phyloP scores from a whole-genome alignment of 1,140 invertebrate genomes.

The Mycetomoellerius zeteki region DNA sequence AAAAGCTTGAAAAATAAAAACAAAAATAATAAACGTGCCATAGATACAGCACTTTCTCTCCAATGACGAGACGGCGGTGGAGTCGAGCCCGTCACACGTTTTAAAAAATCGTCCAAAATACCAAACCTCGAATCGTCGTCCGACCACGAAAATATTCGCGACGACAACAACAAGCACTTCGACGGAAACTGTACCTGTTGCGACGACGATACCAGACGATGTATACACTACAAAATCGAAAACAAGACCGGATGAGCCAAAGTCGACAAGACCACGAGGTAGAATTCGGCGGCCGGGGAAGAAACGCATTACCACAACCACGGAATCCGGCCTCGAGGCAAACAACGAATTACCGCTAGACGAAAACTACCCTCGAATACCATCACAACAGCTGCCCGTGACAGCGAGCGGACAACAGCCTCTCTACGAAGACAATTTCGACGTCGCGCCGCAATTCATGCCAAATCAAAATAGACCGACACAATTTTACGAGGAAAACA shows the following conservation, averaged over 20 bases:
- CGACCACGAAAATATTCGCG: constrained; percentile 62
- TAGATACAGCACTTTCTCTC: constrained; percentile 65
- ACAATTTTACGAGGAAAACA: constrained; percentile 61
- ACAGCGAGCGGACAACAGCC: constrained; percentile 54
- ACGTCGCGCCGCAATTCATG: constrained; percentile 45
- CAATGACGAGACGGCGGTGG: constrained; percentile 76
- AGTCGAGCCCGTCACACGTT: constrained; percentile 76
- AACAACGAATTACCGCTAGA: constrained; percentile 83
- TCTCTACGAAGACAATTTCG: constrained; percentile 76
- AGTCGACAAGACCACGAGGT: constrained; percentile 70
- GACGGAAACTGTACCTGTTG: constrained; percentile 70
- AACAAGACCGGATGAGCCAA: constrained; percentile 71
- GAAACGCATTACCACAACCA: constrained; percentile 77
- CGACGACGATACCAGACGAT: constrained; percentile 72
- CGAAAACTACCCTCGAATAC: constrained; percentile 82
- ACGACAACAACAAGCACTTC: constrained; percentile 58
- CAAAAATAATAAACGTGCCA: background rate
- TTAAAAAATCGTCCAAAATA: constrained; percentile 82
- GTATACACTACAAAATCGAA: constrained; percentile 73
- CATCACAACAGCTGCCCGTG: constrained; percentile 43
- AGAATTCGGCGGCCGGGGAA: constrained; percentile 80
- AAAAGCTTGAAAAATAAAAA: constrained; percentile 25
- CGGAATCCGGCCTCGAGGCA: constrained; percentile 78
- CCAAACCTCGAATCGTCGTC: constrained; percentile 76
- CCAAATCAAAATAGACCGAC: constrained; percentile 30